Conservation (phyloP, 2,888 invertebrate genomes). For the Charanyca ferruginea region DNA sequence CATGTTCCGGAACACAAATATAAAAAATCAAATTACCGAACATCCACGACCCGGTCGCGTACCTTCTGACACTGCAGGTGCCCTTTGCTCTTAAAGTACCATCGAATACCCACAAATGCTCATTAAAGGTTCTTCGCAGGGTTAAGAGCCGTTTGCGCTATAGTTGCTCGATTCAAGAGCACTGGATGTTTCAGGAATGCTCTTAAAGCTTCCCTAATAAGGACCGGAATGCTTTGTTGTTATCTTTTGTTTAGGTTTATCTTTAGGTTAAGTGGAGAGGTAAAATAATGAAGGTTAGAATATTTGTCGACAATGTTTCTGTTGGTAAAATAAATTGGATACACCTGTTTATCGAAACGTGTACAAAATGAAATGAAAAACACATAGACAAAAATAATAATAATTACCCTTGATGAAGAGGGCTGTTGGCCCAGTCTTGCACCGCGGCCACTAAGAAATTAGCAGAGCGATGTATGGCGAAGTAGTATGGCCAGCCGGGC, state of each 20-base stretch:
- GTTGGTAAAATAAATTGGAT: background rate
- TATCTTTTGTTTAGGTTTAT: conserved; percentile 16
- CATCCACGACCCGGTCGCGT: background rate
- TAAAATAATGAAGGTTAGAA: conserved; percentile 12
- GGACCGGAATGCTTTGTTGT: conserved; percentile 5
- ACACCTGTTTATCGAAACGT: too few species aligned
- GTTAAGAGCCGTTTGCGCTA: conserved; percentile 49
- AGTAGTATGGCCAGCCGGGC: too few species aligned
- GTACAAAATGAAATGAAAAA: too few species aligned
- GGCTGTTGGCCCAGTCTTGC: too few species aligned
- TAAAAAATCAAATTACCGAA: conserved; percentile 1
- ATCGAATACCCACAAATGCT: conserved; percentile 57
- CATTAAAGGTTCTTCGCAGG: conserved; percentile 57
- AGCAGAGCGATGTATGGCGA: too few species aligned
- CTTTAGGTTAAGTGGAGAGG: conserved; percentile 25
- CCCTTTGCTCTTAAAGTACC: conserved; percentile 45
- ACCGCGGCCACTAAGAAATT: too few species aligned
- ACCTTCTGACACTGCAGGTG: conserved; percentile 42
- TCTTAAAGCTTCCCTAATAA: conserved; percentile 39
- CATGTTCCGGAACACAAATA: background rate
- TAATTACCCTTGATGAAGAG: too few species aligned
- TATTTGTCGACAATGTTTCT: background rate
- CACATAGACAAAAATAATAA: too few species aligned
- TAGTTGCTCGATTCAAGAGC: conserved; percentile 58
- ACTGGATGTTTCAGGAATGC: conserved; percentile 30